phyloP scores from a whole-genome alignment of 1,140 invertebrate species.

The Atta texana region DNA sequence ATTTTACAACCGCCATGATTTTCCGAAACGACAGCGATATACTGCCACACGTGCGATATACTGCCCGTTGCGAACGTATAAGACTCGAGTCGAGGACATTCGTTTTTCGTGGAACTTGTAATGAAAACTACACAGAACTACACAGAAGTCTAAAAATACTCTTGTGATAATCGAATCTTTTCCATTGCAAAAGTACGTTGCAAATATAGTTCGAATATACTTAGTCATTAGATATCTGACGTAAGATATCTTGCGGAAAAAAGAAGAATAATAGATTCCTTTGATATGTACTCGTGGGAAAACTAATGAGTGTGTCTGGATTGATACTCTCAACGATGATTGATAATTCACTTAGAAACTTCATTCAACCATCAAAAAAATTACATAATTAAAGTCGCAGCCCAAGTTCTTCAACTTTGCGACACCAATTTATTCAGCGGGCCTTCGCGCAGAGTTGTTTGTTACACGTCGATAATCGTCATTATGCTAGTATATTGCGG shows the following conservation, averaged over 20 bases:
- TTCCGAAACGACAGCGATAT: constrained; percentile 10
- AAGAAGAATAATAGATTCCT: background rate
- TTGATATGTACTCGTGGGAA: background rate
- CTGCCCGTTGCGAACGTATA: background rate
- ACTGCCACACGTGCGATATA: background rate
- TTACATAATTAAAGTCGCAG: constrained; percentile 20
- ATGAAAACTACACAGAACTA: background rate
- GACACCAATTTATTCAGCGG: constrained; percentile 23
- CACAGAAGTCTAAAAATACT: background rate
- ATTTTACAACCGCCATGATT: constrained; percentile 36
- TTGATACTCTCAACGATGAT: background rate
- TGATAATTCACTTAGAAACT: constrained; percentile 2
- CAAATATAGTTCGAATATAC: background rate
- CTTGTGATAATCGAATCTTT: background rate
- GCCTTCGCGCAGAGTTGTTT: constrained; percentile 17
- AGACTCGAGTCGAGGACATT: background rate
- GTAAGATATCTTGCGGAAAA: background rate
- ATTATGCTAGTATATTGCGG: constrained; percentile 16
- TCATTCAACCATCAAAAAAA: background rate
- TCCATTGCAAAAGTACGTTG: background rate
- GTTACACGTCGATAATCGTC: constrained; percentile 26
- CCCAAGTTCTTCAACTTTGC: background rate
- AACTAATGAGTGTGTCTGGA: background rate
- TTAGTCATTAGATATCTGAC: background rate
- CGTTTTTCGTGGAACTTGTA: background rate